A percentile compares a stretch with the other conserved stretches of the same genome.
Evolutionary conservation across 2,797 vertebrate species (phyloP).

Genomic region (Chrysocyon brachyurus): DNA sequence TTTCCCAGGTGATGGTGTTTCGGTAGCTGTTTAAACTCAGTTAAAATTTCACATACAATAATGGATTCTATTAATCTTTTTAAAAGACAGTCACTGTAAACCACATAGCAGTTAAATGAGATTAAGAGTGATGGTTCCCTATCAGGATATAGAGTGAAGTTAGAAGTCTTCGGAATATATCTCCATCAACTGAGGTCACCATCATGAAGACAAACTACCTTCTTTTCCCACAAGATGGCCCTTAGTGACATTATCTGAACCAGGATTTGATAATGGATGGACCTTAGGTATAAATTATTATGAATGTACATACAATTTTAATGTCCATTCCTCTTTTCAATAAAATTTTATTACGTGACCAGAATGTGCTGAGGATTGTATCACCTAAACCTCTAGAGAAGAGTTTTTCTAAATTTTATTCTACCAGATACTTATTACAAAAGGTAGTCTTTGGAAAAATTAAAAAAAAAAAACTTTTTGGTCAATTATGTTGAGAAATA

Average conservation of each 20-base stretch:
- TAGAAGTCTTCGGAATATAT: constrained; percentile 15
- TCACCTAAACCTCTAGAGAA: not conserved
- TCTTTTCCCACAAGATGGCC: not conserved
- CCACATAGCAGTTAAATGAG: constrained; percentile 37
- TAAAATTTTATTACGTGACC: constrained; percentile 35
- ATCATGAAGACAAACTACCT: constrained; percentile 61
- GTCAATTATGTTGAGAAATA: constrained; percentile 28
- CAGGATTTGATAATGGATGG: constrained; percentile 34
- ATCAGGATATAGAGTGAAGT: not conserved
- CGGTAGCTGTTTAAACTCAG: constrained; percentile 38
- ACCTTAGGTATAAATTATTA: constrained; percentile 35
- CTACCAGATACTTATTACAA: not conserved
- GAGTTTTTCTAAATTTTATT: constrained; percentile 53
- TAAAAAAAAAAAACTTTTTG: not conserved
- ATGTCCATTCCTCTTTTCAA: constrained; percentile 24
- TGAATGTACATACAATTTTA: constrained; percentile 54
- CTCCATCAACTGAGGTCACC: constrained; percentile 31
- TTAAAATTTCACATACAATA: constrained; percentile 62
- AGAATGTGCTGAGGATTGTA: not conserved
- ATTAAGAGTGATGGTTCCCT: constrained; percentile 48
- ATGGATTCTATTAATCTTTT: constrained; percentile 61
- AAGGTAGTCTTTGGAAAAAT: not conserved
- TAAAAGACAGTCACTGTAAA: constrained; percentile 62
- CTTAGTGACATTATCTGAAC: constrained; percentile 4
- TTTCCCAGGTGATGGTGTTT: constrained; percentile 53